Conservation (phyloP, 2,113 vertebrate species). For the Pristiophorus japonicus region DNA sequence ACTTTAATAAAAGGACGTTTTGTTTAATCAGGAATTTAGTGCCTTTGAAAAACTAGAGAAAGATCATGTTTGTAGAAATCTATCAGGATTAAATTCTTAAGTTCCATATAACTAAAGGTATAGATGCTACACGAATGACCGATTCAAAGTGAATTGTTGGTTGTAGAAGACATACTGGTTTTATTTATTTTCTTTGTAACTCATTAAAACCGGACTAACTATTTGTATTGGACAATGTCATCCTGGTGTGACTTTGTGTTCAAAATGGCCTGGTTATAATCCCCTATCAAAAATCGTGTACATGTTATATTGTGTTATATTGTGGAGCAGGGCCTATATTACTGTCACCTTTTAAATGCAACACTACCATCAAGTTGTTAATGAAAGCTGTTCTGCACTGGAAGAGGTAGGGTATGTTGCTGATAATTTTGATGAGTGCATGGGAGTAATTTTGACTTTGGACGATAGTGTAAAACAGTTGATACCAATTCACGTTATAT, state of each 20-base stretch:
- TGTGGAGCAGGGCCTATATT: not conserved
- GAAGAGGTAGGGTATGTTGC: not conserved
- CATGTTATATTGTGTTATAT: not conserved
- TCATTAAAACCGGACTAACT: too few relatives aligned
- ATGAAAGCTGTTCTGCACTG: not conserved
- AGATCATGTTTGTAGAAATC: too few relatives aligned
- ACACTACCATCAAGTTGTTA: not conserved
- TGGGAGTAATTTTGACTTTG: not conserved
- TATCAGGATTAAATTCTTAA: not conserved
- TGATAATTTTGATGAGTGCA: not conserved
- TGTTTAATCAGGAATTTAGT: not conserved
- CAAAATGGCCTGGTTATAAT: not conserved
- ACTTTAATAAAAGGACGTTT: not conserved
- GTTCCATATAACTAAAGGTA: not conserved
- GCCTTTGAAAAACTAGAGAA: not conserved
- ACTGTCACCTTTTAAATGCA: not conserved
- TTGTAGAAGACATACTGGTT: not conserved
- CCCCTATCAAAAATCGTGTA: not conserved
- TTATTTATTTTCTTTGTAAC: not conserved
- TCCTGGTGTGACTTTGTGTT: not conserved
- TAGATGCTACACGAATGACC: not conserved
- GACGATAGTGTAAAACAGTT: not conserved
- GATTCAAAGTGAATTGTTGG: not conserved
- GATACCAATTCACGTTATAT: not conserved
- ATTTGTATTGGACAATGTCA: not conserved